phyloP scores from a whole-genome alignment of 2,888 invertebrate species.

The Geophilus truncorum region DNA sequence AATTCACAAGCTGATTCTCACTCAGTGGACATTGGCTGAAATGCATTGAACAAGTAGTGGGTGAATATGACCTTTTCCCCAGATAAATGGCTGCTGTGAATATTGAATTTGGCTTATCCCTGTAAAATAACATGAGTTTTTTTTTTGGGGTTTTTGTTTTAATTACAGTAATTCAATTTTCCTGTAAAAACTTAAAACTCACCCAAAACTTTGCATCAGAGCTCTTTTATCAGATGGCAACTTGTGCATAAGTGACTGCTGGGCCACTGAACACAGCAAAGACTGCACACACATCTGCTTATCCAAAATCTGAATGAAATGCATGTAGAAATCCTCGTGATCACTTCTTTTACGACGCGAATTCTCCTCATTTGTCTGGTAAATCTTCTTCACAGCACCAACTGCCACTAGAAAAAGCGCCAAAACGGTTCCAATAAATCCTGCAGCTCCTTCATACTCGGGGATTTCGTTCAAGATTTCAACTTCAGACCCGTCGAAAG shows the following conservation, averaged over 20 bases:
- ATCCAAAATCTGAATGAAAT: background rate
- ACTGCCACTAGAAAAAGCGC: constrained; percentile 25
- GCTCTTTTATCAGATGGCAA: background rate
- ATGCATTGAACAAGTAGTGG: background rate
- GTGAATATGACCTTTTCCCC: background rate
- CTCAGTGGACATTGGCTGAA: background rate
- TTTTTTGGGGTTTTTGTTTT: too few relatives aligned
- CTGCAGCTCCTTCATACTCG: constrained; percentile 26
- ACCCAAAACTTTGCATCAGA: background rate
- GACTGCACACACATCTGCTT: background rate
- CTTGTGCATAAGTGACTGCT: background rate
- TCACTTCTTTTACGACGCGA: background rate
- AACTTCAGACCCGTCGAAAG: constrained; percentile 31
- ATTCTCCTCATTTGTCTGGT: constrained; percentile 28
- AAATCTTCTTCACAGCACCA: constrained; percentile 30
- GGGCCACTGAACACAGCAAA: background rate
- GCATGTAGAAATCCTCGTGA: background rate
- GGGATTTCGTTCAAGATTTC: constrained; percentile 32
- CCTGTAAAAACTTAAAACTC: background rate
- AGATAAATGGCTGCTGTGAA: background rate
- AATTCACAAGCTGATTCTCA: background rate
- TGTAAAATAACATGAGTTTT: background rate
- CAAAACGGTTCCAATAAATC: background rate
- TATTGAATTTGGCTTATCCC: background rate
- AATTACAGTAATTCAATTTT: background rate